These are phyloP conservation scores for Choloepus hoffmanni DNA, from an alignment of 2,113 vertebrate species.

Conservation along the genomic window DNA sequence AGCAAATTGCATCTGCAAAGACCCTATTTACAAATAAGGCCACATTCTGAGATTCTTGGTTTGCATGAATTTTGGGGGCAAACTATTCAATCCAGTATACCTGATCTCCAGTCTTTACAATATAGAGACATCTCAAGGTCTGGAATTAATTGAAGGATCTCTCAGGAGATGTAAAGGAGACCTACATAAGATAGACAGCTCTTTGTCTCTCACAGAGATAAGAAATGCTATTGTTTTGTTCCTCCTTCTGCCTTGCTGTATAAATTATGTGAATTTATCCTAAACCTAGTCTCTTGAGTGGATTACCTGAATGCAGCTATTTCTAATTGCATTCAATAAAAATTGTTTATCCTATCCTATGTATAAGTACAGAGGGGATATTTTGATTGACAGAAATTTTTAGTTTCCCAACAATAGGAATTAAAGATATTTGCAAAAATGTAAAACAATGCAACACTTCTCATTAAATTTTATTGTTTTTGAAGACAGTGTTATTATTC, in stretches of 20 bases:
- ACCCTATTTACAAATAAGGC: not conserved
- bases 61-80: not conserved
- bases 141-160: not conserved
- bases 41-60: no score
- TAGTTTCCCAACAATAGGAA: not conserved
- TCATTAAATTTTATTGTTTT: not conserved
- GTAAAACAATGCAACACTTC: not conserved
- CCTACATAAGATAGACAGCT: not conserved
- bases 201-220: not conserved
- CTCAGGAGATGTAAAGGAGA: not conserved
- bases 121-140: not conserved
- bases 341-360: not conserved
- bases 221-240: not conserved
- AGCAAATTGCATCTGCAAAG: not conserved
- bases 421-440: not conserved
- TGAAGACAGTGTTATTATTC: not conserved
- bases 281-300: not conserved
- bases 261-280: not conserved
- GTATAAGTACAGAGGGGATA: not conserved
- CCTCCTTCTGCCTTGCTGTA: not conserved
- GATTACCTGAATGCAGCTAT: not conserved
- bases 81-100: not conserved
- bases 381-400: not conserved
- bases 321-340: not conserved
- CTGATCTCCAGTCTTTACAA: not conserved